Conservation (phyloP, 2,888 invertebrate genomes). For the Siphlonurus alternatus region DNA sequence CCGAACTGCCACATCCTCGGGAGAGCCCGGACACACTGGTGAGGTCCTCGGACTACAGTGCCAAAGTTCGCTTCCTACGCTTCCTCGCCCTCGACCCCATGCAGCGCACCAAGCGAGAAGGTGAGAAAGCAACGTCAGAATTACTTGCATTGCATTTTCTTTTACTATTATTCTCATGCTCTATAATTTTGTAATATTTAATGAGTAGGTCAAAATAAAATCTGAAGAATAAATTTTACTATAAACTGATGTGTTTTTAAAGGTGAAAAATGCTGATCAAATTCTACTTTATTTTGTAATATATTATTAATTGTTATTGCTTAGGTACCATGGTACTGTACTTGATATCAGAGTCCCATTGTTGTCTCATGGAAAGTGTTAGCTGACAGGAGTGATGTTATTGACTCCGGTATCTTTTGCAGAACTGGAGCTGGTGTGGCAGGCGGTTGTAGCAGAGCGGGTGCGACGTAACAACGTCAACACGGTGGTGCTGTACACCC, state of each 20-base stretch:
- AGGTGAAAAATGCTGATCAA: no score
- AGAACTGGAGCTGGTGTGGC: slow-evolving; percentile 47
- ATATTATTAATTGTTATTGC: background rate
- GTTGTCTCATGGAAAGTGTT: no score
- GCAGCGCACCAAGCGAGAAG: slow-evolving; percentile 36
- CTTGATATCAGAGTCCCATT: no score
- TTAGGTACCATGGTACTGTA: no score
- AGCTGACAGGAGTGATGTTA: no score
- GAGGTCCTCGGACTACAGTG: slow-evolving; percentile 30
- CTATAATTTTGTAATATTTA: no score
- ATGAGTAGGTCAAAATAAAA: background rate
- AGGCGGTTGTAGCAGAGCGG: slow-evolving; percentile 42
- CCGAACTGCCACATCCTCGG: slow-evolving; percentile 31
- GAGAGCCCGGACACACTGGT: slow-evolving; percentile 31
- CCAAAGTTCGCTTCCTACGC: slow-evolving; percentile 41
- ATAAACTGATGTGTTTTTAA: background rate
- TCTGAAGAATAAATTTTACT: background rate
- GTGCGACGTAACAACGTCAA: slow-evolving; percentile 18
- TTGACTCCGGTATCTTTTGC: no score
- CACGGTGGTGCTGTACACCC: slow-evolving; percentile 16
- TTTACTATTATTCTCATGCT: slow-evolving; percentile 10
- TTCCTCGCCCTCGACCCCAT: slow-evolving; percentile 38
- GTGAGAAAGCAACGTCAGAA: slow-evolving; percentile 24
- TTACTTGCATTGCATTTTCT: slow-evolving; percentile 1
- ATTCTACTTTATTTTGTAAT: no score